phyloP scores from a whole-genome alignment of 2,113 vertebrate species.

The Hemiprocne comata region DNA sequence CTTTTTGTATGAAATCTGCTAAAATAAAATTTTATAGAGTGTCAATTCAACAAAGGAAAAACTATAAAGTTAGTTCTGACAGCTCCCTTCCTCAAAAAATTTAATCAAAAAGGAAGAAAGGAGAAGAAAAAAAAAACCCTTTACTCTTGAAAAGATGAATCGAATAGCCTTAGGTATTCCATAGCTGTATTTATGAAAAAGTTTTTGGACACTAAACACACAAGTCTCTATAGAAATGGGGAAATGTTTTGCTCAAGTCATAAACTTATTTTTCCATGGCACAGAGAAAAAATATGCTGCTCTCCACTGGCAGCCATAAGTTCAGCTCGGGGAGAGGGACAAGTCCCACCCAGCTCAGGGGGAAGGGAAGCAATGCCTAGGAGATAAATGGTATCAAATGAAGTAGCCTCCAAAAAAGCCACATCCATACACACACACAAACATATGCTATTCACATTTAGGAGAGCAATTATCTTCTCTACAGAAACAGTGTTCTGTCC shows the following conservation, averaged over 20 bases:
- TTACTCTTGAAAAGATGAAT: conserved; percentile 55
- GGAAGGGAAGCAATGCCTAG: neutral
- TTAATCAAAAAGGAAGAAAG: neutral
- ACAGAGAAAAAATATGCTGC: neutral
- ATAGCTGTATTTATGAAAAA: neutral
- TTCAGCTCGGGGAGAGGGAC: neutral
- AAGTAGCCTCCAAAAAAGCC: neutral
- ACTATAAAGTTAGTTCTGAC: conserved; percentile 31
- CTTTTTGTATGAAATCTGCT: neutral
- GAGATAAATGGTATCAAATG: neutral
- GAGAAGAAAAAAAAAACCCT: neutral
- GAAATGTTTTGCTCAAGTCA: conserved; percentile 9
- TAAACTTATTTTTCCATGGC: conserved; percentile 4
- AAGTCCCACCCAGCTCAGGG: neutral
- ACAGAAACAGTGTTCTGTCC: neutral
- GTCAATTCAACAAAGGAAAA: conserved; percentile 38
- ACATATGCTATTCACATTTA: neutral
- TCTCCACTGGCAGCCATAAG: neutral
- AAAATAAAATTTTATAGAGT: conserved; percentile 32
- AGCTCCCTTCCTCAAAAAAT: conserved; percentile 23
- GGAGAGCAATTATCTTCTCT: neutral
- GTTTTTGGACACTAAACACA: conserved; percentile 14
- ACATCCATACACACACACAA: neutral
- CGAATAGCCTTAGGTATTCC: conserved; percentile 37
- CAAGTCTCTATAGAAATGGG: neutral